Conservation (phyloP, 1,140 invertebrate genomes). For the Drosophila orosa region DNA sequence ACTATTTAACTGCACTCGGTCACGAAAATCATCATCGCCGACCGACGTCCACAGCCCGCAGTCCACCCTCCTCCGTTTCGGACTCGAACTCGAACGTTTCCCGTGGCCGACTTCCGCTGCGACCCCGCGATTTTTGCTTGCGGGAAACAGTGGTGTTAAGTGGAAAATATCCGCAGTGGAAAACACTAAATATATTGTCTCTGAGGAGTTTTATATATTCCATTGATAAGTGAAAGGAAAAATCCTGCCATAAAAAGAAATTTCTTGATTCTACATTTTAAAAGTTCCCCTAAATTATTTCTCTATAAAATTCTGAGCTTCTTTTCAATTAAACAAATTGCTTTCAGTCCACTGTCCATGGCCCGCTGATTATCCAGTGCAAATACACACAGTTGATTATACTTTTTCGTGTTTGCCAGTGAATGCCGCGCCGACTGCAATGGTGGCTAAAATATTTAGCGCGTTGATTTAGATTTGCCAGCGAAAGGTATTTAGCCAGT, state of each 20-base stretch:
- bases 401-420: slow-evolving; percentile 76
- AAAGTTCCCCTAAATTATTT: background rate
- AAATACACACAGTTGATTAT: slow-evolving; percentile 81
- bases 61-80: slow-evolving; percentile 17
- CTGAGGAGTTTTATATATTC: background rate
- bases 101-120: slow-evolving; percentile 53
- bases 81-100: slow-evolving; percentile 46
- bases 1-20: slow-evolving; percentile 81
- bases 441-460: slow-evolving; percentile 79
- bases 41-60: slow-evolving; percentile 31
- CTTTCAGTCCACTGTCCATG: slow-evolving; percentile 21
- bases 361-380: slow-evolving; percentile 77
- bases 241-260: background rate
- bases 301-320: too few species aligned
- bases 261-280: background rate
- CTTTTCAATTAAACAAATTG: background rate
- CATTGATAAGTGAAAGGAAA: background rate
- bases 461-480: slow-evolving; percentile 80
- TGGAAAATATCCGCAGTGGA: background rate
- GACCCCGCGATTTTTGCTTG: background rate
- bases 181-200: background rate
- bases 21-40: slow-evolving; percentile 75
- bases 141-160: slow-evolving; percentile 24
- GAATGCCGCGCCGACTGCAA: slow-evolving; percentile 53
- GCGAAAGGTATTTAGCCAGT: slow-evolving; percentile 77